A percentile compares a stretch with the other conserved stretches of the same genome.
These are phyloP conservation scores for Sander vitreus DNA, from an alignment of 2,113 vertebrate genomes.

Conservation along the genomic window DNA sequence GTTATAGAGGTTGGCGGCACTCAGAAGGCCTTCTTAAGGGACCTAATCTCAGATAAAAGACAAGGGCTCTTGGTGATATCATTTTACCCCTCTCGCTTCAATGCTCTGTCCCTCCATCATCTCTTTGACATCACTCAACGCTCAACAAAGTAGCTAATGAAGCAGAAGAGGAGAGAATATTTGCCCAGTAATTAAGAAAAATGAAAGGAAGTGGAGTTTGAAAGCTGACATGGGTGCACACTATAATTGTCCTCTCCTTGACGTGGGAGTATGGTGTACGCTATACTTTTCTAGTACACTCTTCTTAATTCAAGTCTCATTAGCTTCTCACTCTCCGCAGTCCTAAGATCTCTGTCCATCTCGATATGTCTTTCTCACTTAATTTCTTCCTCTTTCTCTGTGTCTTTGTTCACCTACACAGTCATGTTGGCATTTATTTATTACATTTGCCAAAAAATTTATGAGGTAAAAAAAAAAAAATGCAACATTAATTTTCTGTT, in stretches of 20 bases:
- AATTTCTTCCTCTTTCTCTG: neutral
- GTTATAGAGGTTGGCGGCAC: constrained; percentile 62
- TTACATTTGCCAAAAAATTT: constrained; percentile 8
- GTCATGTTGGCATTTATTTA: constrained; percentile 14
- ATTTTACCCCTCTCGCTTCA: constrained; percentile 56
- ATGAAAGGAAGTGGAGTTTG: constrained; percentile 81
- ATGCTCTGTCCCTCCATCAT: constrained; percentile 81
- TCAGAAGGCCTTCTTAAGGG: constrained; percentile 69
- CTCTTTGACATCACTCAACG: constrained; percentile 82
- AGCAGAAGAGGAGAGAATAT: constrained; percentile 79
- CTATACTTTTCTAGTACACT: constrained; percentile 53
- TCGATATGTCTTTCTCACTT: constrained; percentile 11
- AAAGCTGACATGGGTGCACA: constrained; percentile 74
- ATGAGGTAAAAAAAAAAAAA: neutral
- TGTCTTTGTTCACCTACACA: neutral
- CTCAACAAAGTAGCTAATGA: constrained; percentile 86
- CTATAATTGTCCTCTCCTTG: constrained; percentile 81
- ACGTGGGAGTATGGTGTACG: constrained; percentile 48
- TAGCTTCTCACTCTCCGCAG: constrained; percentile 37
- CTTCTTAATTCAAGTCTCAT: constrained; percentile 60
- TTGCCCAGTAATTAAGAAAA: constrained; percentile 85
- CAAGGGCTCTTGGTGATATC: constrained; percentile 68
- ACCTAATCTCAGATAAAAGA: constrained; percentile 68
- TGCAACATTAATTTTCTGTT: neutral
- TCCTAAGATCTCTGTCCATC: constrained; percentile 15